A percentile compares a stretch with the other conserved stretches of the same genome.
phyloP scores from a whole-genome alignment of 2,888 invertebrate species.

The Leptopilina myrica region DNA sequence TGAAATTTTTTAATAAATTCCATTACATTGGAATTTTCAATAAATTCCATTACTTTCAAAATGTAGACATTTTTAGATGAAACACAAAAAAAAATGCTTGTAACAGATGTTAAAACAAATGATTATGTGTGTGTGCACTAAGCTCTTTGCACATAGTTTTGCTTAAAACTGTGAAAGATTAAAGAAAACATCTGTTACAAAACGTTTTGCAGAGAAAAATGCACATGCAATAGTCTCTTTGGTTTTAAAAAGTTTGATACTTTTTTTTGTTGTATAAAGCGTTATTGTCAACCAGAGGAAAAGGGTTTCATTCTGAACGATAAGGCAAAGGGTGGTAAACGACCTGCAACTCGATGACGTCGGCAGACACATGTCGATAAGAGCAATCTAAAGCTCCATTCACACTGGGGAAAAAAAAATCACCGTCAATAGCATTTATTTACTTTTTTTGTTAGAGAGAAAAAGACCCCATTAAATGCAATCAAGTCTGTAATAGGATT shows the following conservation, averaged over 20 bases:
- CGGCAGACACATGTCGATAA: slow-evolving; percentile 13
- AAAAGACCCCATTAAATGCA: background rate
- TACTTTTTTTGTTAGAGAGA: background rate
- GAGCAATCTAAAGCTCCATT: slow-evolving; percentile 17
- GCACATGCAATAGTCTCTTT: background rate
- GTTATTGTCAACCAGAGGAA: slow-evolving; percentile 9
- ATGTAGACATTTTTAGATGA: too few relatives aligned
- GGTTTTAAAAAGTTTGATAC: slow-evolving; percentile 15
- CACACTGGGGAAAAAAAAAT: slow-evolving; percentile 11
- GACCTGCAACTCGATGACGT: slow-evolving; percentile 14
- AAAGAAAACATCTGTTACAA: background rate
- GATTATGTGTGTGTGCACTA: background rate
- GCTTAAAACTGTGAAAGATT: background rate
- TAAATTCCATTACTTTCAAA: too few relatives aligned
- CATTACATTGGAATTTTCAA: too few relatives aligned
- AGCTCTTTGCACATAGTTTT: background rate
- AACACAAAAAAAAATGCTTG: too few relatives aligned
- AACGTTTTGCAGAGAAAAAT: background rate
- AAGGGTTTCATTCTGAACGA: background rate
- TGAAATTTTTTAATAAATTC: too few relatives aligned
- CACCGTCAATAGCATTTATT: background rate
- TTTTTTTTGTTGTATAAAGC: slow-evolving; percentile 1
- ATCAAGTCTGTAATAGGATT: background rate
- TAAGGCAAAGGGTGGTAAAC: slow-evolving; percentile 14
- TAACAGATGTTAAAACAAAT: background rate